Evolutionary conservation across 1,140 invertebrate genomes (phyloP), one percentile per base, ranked within the genome.

Genomic region (Neuroterus valhalla): DNA sequence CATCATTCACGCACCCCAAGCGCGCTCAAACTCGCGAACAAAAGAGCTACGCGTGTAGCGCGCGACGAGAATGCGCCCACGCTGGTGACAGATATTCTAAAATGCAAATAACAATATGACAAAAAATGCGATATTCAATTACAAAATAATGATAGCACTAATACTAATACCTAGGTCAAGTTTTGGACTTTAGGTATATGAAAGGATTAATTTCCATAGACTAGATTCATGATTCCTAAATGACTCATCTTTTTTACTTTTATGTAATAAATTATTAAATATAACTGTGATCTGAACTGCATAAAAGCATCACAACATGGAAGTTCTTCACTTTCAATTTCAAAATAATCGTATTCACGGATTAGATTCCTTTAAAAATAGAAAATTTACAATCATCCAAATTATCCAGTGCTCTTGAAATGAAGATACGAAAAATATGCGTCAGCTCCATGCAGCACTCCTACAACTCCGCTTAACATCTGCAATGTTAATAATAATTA

Each of bases 401-500:
- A 45, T 26, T 14, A 46, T 68, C 43, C 23, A 11, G 21, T 68
- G n/a, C 31, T 45, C 14, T 52, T 48, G 45, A 62, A 74, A 43
- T 74, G 72, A 42, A 68, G 44, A 45, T 68, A 95, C 0, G 94
- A 93, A 76, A 93, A 91, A 86, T 94, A 95, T 1, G 93, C 93
- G 83, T 96, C 95, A 2, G 93, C 91, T 1, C 93, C 94, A 84
- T 96, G 94, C 0, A 95, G 79, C 15, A 94, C 82, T 38, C 94
- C 94, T 14, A 94, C 91, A 5, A 94, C 89, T 45, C 93, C 92
- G 42, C 95, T 95, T 76, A 96, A 88, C 71, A 94, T 93, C 95
- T 96, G 88, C 66, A 93, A 93, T 83, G 31, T 17, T 50, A 70
- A 70, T 68, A 45, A 66, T 6, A 31, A 55, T 62, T 71, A 67